These are phyloP conservation scores for Cebidichthys violaceus DNA, from an alignment of 2,113 vertebrate genomes.

Conservation along the genomic window DNA sequence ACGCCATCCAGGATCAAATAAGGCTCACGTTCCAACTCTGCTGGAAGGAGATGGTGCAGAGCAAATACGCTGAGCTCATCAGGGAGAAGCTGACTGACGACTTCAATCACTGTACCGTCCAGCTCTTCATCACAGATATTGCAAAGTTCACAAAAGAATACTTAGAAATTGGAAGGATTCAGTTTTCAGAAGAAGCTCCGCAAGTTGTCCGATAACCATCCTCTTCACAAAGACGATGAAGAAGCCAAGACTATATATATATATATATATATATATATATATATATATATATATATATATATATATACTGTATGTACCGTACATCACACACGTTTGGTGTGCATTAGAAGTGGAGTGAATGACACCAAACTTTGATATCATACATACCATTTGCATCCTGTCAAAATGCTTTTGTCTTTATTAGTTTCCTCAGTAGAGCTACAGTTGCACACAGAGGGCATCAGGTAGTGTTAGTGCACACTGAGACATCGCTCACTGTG, in stretches of 20 bases:
- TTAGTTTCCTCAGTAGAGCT: constrained; percentile 55
- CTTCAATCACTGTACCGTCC: constrained; percentile 58
- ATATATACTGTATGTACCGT: too few species aligned
- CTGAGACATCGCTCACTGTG: constrained; percentile 20
- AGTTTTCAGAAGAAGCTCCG: constrained; percentile 12
- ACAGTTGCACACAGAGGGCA: constrained; percentile 42
- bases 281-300: too few species aligned
- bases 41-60: constrained; percentile 59
- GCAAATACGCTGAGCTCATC: constrained; percentile 56
- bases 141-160: constrained; percentile 15
- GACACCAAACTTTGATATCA: not conserved
- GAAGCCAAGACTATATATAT: not conserved
- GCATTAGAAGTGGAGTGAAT: constrained; percentile 1
- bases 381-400: constrained; percentile 10
- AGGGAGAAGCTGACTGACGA: constrained; percentile 59
- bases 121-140: constrained; percentile 58
- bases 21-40: constrained; percentile 57
- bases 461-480: constrained; percentile 45
- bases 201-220: not conserved
- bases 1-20: constrained; percentile 13
- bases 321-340: not conserved
- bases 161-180: constrained; percentile 62
- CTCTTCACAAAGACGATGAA: not conserved
- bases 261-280: too few species aligned
- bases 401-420: constrained; percentile 68